These are phyloP conservation scores for Nudaria mundana DNA, from an alignment of 2,888 invertebrate genomes.

Conservation along the genomic window DNA sequence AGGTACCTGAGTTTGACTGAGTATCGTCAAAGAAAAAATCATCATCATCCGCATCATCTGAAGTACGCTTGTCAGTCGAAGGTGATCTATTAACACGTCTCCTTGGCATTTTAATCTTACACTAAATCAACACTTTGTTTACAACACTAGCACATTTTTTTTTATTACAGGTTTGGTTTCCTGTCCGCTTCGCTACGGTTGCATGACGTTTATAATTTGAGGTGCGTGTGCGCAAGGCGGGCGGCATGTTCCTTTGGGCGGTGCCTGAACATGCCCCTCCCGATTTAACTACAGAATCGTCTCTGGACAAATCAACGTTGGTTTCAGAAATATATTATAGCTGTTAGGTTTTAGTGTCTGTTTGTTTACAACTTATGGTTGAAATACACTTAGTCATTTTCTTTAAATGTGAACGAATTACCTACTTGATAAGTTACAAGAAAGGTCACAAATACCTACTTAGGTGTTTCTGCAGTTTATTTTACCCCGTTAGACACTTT, in stretches of 20 bases:
- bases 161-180: conserved; percentile 30
- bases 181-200: conserved; percentile 35
- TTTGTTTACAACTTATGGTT: conserved; percentile 24
- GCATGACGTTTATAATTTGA: conserved; percentile 58
- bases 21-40: conserved; percentile 74
- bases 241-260: conserved; percentile 66
- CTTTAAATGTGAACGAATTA: too few species aligned
- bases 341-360: conserved; percentile 18
- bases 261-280: conserved; percentile 66
- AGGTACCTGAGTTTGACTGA: conserved; percentile 65
- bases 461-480: too few species aligned
- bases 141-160: conserved; percentile 33
- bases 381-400: too few species aligned
- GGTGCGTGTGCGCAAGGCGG: conserved; percentile 62
- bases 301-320: conserved; percentile 48
- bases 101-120: conserved; percentile 62
- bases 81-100: conserved; percentile 63
- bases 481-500: too few species aligned
- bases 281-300: conserved; percentile 47
- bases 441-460: too few species aligned
- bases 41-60: conserved; percentile 68
- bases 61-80: conserved; percentile 52
- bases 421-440: too few species aligned
- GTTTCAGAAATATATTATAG: conserved; percentile 32
- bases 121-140: conserved; percentile 32